Evolutionary conservation across 2,888 invertebrate species (phyloP), one percentile per base, ranked within the genome.

Genomic region (Morpho achilles): DNA sequence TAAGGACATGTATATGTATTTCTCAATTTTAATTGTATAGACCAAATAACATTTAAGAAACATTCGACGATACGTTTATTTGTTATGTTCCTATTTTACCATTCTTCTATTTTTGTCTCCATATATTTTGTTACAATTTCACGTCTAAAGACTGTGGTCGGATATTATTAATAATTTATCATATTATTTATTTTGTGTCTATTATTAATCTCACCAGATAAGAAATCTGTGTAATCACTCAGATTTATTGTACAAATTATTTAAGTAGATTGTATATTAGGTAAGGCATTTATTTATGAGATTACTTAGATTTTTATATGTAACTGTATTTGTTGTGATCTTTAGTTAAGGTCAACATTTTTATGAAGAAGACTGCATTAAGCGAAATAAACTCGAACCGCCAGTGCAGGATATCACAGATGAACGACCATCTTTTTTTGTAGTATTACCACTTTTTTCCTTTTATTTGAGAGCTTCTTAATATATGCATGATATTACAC

Each of bases 211-310:
- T 82, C 81, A 79, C 76, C 81, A 78, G 76, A 74, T 72, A 54
- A 48, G 10, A 74, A 67, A 73, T 82, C 79, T 79, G 82, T 74
- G 73, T 67, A 69, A 60, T 53, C 56, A 78, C 79, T 82, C 84
- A 80, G 83, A 82, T 77, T 75, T 77, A 82, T 85, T 90, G 88
- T 90, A 90, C 89, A 90, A 90, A 89, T 87, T 88, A 85, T 82
- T 82, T 84, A 84, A 78, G 69, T 84, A 85, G 76, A 68, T 72
- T 68, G 80, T 79, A 76, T 69, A 67, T 69, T 84, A 85, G 78
- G 60, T 72, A 84, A 87, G 74, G 75, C 76, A 74, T 80, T 78
- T 88, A 88, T 89, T 90, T 89, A 90, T 90, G 89, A 90, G 88
- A 90, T 90, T 88, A 90, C 79, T 80, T 87, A 86, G 84, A 80